A percentile compares a stretch with the other conserved stretches of the same genome.
Evolutionary conservation across 2,113 vertebrate species (phyloP).

Genomic region (Leptobrachium ailaonicum): DNA sequence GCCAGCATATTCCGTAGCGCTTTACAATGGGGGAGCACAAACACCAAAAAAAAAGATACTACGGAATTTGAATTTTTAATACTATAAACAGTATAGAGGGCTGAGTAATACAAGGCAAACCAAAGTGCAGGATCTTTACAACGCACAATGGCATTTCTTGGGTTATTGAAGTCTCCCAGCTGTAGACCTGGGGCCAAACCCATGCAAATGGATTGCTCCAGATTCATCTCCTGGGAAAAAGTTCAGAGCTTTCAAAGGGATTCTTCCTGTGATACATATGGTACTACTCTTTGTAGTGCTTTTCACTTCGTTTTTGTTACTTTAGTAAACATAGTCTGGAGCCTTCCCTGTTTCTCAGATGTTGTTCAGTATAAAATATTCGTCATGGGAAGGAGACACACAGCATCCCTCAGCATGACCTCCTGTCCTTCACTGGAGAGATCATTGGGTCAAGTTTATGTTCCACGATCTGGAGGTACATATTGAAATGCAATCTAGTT

Average conservation of each 20-base stretch:
- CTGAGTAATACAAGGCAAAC: conserved; percentile 15
- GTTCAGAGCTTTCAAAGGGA: conserved; percentile 39
- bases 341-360: background rate
- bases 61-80: too few relatives aligned
- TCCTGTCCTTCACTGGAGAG: background rate
- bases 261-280: conserved; percentile 37
- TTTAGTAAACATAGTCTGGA: background rate
- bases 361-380: background rate
- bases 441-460: background rate
- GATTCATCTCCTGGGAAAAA: conserved; percentile 31
- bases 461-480: background rate
- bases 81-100: too few relatives aligned
- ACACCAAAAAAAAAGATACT: too few relatives aligned
- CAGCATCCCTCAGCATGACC: background rate
- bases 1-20: too few relatives aligned
- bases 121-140: conserved; percentile 21
- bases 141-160: conserved; percentile 30
- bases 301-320: conserved; percentile 12
- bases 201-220: conserved; percentile 37
- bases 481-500: background rate
- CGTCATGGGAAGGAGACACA: background rate
- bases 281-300: conserved; percentile 25
- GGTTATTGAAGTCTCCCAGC: conserved; percentile 42
- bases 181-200: conserved; percentile 32
- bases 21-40: too few relatives aligned